Base-by-base conservation (phyloP, 2,797 vertebrate genomes). In the Gadopsis bispinosus region DNA sequence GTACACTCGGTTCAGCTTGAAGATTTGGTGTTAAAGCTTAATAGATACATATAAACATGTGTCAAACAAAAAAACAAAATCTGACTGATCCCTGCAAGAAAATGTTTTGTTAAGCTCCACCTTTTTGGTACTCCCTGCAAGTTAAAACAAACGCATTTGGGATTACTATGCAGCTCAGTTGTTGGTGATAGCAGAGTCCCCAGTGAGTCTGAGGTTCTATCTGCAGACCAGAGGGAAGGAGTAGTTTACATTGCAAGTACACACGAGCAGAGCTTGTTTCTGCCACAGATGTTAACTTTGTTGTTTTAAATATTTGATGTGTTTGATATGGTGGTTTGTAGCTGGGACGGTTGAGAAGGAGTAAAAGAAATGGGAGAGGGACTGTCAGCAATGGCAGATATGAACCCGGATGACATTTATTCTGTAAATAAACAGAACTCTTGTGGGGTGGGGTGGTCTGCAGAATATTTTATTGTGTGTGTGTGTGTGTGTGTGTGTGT, bases 331-430 rank as follows among this genome's bases (percentile, higher is more conserved):
- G 55, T 8, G 39, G 29, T 48, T 54, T 41, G 39, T 12, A 37
- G 69, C 45, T 13, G 20, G 11, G 50, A 51, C 22, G 47, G 16
- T 61, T 71, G 4, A 31, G 59, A 54, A 33, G 58, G 31, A 58
- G 7, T 54, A 63, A 59, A 66, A 37, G 29, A 68, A 68, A 63
- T 33, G 13, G 35, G 37, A 48, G 62, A 37, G 14, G 20, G 74
- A 29, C 60, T 33, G 39, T 75, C 75, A 73, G 76, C 56, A 4
- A 29, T 33, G 50, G 43, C 67, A 56, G 70, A 72, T 78, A 45
- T 70, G 73, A 79, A 88, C 64, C 69, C 59, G 37, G 39, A 31
- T 83, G 79, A 83, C 75, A 79, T 91, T 88, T 89, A 75, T 87
- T 75, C 81, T 76, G 83, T 77, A 83, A 84, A 83, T 88, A 81